Evolutionary conservation across 2,113 vertebrate species (phyloP).

Genomic region (Grammomys dolichurus): DNA sequence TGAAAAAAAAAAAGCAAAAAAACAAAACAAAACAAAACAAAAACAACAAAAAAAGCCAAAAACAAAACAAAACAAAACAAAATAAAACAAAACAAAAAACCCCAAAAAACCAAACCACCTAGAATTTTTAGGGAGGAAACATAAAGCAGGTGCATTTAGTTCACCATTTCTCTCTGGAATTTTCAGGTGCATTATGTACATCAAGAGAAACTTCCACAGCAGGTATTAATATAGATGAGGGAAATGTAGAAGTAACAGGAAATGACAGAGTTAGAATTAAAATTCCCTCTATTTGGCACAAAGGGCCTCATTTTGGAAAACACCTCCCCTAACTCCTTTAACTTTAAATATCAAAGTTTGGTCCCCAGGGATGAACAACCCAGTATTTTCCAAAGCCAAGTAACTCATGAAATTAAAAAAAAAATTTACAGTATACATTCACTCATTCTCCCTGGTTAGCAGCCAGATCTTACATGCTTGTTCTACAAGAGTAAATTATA

Average conservation of each 20-base stretch:
- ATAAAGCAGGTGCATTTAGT: not conserved
- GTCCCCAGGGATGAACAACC: not conserved
- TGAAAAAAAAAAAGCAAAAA: not conserved
- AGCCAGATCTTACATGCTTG: not conserved
- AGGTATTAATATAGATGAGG: conserved; percentile 53
- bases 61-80: not conserved
- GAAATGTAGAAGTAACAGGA: conserved; percentile 26
- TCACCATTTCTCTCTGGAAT: not conserved
- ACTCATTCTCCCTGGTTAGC: conserved; percentile 10
- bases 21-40: too few relatives aligned
- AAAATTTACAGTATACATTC: not conserved
- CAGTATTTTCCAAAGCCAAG: conserved; percentile 46
- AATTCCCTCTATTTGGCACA: not conserved
- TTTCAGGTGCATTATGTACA: conserved; percentile 57
- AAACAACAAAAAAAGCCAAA: too few relatives aligned
- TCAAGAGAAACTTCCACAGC: conserved; percentile 51
- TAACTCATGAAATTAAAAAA: conserved; percentile 30
- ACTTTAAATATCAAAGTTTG: conserved; percentile 56
- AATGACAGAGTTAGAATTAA: conserved; percentile 63
- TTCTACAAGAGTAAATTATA: not conserved
- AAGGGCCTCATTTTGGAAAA: conserved; percentile 28
- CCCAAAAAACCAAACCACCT: not conserved
- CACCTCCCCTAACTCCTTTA: not conserved
- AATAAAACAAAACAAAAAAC: too few relatives aligned
- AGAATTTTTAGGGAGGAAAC: conserved; percentile 34